phyloP scores from a whole-genome alignment of 2,113 vertebrate genomes.

The Ibidorhyncha struthersii region DNA sequence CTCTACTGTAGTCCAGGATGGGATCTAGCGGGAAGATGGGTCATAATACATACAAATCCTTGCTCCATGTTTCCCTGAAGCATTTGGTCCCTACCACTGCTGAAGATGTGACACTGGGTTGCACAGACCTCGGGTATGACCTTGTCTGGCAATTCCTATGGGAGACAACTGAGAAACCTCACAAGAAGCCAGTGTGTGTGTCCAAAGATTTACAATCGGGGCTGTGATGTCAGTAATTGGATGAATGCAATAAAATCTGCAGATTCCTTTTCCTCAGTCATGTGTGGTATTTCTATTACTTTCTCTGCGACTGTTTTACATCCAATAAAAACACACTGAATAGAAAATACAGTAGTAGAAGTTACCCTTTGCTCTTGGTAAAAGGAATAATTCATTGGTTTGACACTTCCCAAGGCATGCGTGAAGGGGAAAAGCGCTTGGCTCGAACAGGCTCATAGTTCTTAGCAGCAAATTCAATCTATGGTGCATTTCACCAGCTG shows the following conservation, averaged over 20 bases:
- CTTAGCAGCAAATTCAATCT: slow-evolving; percentile 33
- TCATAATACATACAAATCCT: not conserved
- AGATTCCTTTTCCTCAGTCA: not conserved
- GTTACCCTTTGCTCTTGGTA: slow-evolving; percentile 33
- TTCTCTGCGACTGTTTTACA: slow-evolving; percentile 22
- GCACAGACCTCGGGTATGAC: not conserved
- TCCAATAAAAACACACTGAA: slow-evolving; percentile 39
- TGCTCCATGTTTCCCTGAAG: not conserved
- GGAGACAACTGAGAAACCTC: slow-evolving; percentile 11
- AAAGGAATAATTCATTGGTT: slow-evolving; percentile 28
- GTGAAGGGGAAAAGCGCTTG: not conserved
- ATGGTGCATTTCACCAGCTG: not conserved
- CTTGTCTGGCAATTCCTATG: not conserved
- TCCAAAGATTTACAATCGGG: not conserved
- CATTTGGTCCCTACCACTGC: not conserved
- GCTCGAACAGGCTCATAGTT: not conserved
- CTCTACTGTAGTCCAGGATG: not conserved
- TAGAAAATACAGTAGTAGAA: slow-evolving; percentile 39
- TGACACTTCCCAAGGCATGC: not conserved
- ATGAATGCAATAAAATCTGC: slow-evolving; percentile 28
- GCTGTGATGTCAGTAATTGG: not conserved
- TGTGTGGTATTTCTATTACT: slow-evolving; percentile 36
- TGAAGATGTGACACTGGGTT: not conserved
- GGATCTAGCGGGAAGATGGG: not conserved
- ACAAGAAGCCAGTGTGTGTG: not conserved